Base-by-base conservation (phyloP, 2,888 invertebrate species). In the Cistogaster globosa region DNA sequence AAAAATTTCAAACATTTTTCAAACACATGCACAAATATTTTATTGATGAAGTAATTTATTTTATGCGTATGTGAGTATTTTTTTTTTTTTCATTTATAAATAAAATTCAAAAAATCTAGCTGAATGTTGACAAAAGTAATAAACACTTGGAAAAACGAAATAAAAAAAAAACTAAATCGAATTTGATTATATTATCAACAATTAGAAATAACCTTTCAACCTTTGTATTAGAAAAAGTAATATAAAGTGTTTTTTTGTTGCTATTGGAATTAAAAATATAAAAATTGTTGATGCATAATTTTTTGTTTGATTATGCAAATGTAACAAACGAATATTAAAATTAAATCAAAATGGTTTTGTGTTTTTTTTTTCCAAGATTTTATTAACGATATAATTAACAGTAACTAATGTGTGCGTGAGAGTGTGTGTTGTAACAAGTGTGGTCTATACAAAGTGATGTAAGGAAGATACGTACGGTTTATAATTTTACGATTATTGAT, bases 201-300 rank as follows among this genome's bases (percentile, higher is more conserved):
- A 68, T 80, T 84, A 48, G 69, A 83, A 83, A 79, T 79, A 83
- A 83, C 79, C 83, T 65, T 22, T 58, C n/a, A 74, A 75, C 74
- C 83, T 83, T 76, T 53, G 42, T n/a, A 69, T 69, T 78, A 65
- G 26, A 42, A 51, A 67, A 53, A 53, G 5, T 42, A 48, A 9
- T 36, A 48, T 18, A 53, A 65, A 48, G 20, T 20, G 2, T 51
- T 32, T 32, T 32, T 32, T 32, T 32, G 2, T 67, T 14, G 4
- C 16, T 26, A 2, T n/a, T 67, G 18, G 14, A 55, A 38, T 69
- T 20, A 20, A 68, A 38, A 18, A 38, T 14, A 38, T 55, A 38
- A 65, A 32, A 65, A 32, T 58, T 51, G 42, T 57, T 38, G n/a
- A 62, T 51, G 60, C 72, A 72, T n/a, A 51, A 62, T 62, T 6